Percentiles rank a stretch among this genome's conserved stretches.
These are phyloP conservation scores for Drosophila pectinifera DNA, from an alignment of 1,140 invertebrate genomes.

Conservation along the genomic window DNA sequence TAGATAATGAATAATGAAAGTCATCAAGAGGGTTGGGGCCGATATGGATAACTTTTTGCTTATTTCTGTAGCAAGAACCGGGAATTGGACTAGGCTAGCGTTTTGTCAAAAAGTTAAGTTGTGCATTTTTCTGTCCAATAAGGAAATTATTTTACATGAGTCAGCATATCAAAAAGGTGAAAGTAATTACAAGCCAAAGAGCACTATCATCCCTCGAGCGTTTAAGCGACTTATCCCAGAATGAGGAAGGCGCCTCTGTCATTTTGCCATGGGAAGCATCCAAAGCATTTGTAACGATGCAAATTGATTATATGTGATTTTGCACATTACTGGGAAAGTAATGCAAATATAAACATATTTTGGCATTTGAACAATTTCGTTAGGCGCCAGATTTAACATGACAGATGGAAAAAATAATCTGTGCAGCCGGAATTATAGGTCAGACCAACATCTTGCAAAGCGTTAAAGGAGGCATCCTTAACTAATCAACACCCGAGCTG, in stretches of 20 bases:
- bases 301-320: constrained; percentile 40
- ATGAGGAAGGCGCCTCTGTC: constrained; percentile 1
- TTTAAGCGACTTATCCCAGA: constrained; percentile 4
- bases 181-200: constrained; percentile 56
- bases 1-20: constrained; percentile 66
- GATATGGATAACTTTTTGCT: constrained; percentile 21
- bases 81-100: constrained; percentile 10
- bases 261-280: neutral
- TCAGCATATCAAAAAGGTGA: constrained; percentile 43
- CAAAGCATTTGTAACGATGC: constrained; percentile 11
- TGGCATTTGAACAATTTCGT: neutral
- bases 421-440: neutral
- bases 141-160: constrained; percentile 60
- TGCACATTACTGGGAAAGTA: constrained; percentile 1
- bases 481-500: neutral
- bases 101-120: constrained; percentile 67
- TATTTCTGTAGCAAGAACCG: neutral
- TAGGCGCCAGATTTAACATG: neutral
- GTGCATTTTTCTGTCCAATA: constrained; percentile 58
- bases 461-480: neutral
- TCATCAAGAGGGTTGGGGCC: constrained; percentile 25
- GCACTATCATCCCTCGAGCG: constrained; percentile 32
- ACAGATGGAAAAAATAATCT: neutral
- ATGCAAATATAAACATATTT: neutral
- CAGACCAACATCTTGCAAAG: neutral